These are phyloP conservation scores for Zosterops pallidus DNA, from an alignment of 2,113 vertebrate species.

Conservation along the genomic window DNA sequence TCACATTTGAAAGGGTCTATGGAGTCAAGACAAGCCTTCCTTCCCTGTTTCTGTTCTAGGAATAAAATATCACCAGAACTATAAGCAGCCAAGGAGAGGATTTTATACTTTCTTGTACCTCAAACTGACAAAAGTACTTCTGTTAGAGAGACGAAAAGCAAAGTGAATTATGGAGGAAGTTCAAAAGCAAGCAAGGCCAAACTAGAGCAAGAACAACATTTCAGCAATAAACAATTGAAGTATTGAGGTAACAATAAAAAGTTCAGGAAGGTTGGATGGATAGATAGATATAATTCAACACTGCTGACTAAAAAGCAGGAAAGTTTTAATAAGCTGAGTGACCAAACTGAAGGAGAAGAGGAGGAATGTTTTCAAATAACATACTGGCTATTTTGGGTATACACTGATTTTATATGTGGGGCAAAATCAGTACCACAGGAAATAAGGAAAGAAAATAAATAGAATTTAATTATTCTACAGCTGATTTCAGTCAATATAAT, in stretches of 20 bases:
- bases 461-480: slow-evolving; percentile 9
- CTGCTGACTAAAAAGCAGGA: background rate
- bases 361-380: background rate
- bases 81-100: background rate
- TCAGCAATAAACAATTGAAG: background rate
- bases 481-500: slow-evolving; percentile 16
- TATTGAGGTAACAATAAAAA: background rate
- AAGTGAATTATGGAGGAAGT: background rate
- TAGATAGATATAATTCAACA: background rate
- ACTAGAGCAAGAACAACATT: background rate
- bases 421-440: background rate
- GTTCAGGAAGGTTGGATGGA: background rate
- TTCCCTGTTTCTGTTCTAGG: background rate
- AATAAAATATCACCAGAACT: background rate
- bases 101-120: background rate
- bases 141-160: background rate
- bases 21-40: background rate
- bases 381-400: background rate
- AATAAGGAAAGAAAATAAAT: background rate
- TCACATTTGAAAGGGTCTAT: background rate
- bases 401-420: background rate
- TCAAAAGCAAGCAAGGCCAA: background rate
- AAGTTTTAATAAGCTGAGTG: background rate
- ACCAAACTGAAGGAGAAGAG: background rate
- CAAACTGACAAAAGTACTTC: background rate